Percentiles rank a stretch among this genome's conserved stretches.
Evolutionary conservation across 37 sponge, comb jelly and placozoan genomes (phyloP).

Genomic region (Eunapius fragilis): DNA sequence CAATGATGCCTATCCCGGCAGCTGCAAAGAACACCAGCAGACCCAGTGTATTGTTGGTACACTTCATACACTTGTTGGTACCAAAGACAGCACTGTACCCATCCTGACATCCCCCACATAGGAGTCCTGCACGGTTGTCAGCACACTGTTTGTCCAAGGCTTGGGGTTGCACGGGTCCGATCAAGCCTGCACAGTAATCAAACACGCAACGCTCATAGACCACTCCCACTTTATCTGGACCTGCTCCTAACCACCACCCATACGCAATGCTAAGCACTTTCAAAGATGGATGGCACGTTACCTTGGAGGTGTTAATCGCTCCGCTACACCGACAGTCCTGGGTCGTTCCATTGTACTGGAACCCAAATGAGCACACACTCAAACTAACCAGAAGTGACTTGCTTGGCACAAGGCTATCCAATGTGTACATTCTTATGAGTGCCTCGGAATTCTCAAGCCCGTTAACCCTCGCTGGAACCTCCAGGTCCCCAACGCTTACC

Average conservation of each 20-base stretch:
- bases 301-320: not conserved
- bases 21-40: conserved; percentile 13
- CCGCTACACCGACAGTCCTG: not conserved
- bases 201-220: not conserved
- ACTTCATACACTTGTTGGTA: conserved; percentile 34
- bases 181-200: conserved; percentile 20
- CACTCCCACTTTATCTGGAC: not conserved
- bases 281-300: not conserved
- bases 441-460: not conserved
- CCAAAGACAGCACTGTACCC: conserved; percentile 41
- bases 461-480: not conserved
- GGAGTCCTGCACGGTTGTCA: conserved; percentile 28
- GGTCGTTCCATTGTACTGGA: not conserved
- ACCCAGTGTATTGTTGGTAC: conserved; percentile 4
- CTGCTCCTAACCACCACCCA: conserved; percentile 31
- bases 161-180: not conserved
- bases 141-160: conserved; percentile 37
- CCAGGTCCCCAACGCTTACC: not conserved
- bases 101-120: conserved; percentile 44
- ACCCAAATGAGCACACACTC: conserved; percentile 21
- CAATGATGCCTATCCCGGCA: conserved; percentile 27
- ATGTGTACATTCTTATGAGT: not conserved
- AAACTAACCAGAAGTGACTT: not conserved
- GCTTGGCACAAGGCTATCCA: not conserved
- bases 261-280: conserved; percentile 5